A percentile compares a stretch with the other conserved stretches of the same genome.
Conservation (phyloP, 1,140 invertebrate genomes). For the Apis dorsata region DNA sequence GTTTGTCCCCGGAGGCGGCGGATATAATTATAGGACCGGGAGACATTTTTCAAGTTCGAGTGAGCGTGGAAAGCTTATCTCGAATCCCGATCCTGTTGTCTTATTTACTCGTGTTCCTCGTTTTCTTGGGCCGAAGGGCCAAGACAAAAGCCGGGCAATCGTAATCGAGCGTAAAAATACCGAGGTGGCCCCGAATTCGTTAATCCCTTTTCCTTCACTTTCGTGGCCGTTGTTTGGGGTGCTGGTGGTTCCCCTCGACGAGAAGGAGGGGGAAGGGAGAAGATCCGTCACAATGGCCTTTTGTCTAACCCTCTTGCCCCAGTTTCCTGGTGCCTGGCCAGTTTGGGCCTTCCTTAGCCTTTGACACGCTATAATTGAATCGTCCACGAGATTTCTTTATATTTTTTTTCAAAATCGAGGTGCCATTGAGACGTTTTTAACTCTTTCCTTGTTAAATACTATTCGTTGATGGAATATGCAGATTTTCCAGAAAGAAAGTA, state of each 20-base stretch:
- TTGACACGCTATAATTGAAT: conserved; percentile 45
- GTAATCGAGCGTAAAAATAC: conserved; percentile 70
- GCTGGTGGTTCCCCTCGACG: conserved; percentile 5
- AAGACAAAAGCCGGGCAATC: conserved; percentile 56
- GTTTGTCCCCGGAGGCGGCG: not conserved
- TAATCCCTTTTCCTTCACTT: conserved; percentile 68
- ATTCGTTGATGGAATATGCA: no score
- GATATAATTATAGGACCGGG: not conserved
- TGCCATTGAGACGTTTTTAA: no score
- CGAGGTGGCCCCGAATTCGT: conserved; percentile 63
- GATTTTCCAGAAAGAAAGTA: no score
- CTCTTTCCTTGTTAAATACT: no score
- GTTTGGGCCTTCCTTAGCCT: conserved; percentile 6
- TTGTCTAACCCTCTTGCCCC: conserved; percentile 53
- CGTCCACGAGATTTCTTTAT: conserved; percentile 22
- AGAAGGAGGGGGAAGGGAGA: conserved; percentile 12
- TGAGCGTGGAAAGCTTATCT: conserved; percentile 41
- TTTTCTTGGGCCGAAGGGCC: conserved; percentile 10
- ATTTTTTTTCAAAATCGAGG: not conserved
- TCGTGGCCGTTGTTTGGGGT: conserved; percentile 46
- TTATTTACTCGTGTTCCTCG: conserved; percentile 55
- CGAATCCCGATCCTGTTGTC: conserved; percentile 56
- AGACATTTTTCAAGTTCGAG: conserved; percentile 4
- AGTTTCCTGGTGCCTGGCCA: conserved; percentile 40
- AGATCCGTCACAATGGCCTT: conserved; percentile 54